Evolutionary conservation across 1,140 invertebrate genomes (phyloP).

Genomic region (Sinella curviseta): DNA sequence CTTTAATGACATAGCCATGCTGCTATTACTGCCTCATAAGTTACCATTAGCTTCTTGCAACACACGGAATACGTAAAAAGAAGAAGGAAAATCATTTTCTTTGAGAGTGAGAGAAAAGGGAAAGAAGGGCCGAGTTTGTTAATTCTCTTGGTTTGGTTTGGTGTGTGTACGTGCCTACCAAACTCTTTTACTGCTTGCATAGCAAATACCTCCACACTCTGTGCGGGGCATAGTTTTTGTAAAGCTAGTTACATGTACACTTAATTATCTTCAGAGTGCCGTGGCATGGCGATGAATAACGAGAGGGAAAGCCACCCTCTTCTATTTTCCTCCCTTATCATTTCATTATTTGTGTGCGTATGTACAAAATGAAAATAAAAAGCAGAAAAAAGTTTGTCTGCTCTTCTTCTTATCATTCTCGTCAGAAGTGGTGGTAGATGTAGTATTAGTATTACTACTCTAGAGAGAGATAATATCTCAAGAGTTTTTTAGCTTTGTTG

Average conservation of each 20-base stretch:
- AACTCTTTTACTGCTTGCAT: no score
- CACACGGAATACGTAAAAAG: background rate
- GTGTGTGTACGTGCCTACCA: background rate
- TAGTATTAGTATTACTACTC: background rate
- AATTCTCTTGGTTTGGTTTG: background rate
- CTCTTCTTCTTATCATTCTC: background rate
- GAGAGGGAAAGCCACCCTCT: no score
- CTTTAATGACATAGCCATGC: constrained; percentile 6
- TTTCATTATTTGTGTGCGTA: no score
- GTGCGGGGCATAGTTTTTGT: no score
- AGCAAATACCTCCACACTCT: no score
- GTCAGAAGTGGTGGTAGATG: background rate
- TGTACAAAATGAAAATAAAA: no score
- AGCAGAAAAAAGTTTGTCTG: background rate
- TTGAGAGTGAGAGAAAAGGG: no score
- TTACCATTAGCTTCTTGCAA: background rate
- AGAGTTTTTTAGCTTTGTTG: background rate
- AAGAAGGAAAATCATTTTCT: background rate
- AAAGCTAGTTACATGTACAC: background rate
- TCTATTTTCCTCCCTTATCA: no score
- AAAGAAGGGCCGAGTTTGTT: no score
- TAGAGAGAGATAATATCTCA: constrained; percentile 3
- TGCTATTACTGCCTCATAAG: constrained; percentile 13
- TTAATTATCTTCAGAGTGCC: background rate
- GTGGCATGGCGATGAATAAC: no score